These are phyloP conservation scores for Vulpes ferrilata DNA, from an alignment of 2,113 vertebrate species.

Conservation along the genomic window DNA sequence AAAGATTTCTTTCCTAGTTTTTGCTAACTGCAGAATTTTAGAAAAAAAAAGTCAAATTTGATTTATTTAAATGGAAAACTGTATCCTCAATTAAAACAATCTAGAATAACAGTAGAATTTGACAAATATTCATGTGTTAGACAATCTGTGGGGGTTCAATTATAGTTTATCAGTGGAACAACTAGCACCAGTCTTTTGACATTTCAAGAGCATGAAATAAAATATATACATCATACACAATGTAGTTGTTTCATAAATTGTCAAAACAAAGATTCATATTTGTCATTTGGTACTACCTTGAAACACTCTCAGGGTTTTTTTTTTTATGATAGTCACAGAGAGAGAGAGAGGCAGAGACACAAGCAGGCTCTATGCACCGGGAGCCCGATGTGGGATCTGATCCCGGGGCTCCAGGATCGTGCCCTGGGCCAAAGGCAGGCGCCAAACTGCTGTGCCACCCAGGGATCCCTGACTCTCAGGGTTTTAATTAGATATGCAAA, in stretches of 20 bases:
- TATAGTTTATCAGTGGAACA: neutral
- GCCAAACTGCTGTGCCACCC: too few relatives aligned
- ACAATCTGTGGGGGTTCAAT: too few relatives aligned
- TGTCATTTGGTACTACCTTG: neutral
- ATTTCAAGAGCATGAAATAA: constrained; percentile 6
- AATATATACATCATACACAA: neutral
- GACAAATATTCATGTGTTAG: neutral
- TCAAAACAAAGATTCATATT: constrained; percentile 5
- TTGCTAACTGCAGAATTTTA: neutral
- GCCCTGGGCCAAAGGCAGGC: too few relatives aligned
- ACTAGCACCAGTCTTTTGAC: neutral
- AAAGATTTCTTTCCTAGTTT: neutral
- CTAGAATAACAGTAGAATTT: neutral
- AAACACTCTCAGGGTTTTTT: neutral
- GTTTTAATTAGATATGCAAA: constrained; percentile 37
- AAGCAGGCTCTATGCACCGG: too few relatives aligned
- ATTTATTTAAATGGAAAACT: constrained; percentile 16
- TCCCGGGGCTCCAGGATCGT: too few relatives aligned
- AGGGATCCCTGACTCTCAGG: neutral
- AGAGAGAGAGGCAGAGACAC: too few relatives aligned
- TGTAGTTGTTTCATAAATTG: neutral
- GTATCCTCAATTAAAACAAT: neutral
- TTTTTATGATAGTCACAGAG: too few relatives aligned
- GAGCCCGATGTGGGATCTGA: too few relatives aligned
- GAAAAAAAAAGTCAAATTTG: neutral